Base-by-base conservation (phyloP, 1,140 invertebrate species). In the Drosophila nigromelanica region DNA sequence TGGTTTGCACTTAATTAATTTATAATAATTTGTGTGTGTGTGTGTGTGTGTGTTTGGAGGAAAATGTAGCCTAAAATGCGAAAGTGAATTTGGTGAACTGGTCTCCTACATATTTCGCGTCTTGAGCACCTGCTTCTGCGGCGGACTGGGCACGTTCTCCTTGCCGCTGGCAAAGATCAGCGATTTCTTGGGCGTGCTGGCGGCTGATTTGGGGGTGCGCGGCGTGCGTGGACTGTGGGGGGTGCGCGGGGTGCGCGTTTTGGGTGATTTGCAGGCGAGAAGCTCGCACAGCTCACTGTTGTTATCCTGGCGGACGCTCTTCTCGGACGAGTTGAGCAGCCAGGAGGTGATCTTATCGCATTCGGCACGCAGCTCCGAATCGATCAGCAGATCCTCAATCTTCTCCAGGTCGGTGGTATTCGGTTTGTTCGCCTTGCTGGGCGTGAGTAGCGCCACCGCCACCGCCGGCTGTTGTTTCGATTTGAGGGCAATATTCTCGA, bases 71-170 rank as follows among this genome's bases (percentile, higher is more conserved):
- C 67, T 75, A 75, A 69, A 43, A 24, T 73, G 39, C 12, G n/a
- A 40, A 37, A 18, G 27, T 14, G 14, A 43, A 47, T 51, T 47
- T 30, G 3, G 4, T 10, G 14, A 33, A 35, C 6, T 6, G 0
- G 10, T 15, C 12, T 56, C 63, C 61, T 80, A 91, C 69, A 91
- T 73, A 51, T 91, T 91, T 55, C 90, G 86, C 62, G 90, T 72
- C 76, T 91, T 91, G 43, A 91, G 90, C 73, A 91, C 86, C 52
- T 91, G 90, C 73, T 91, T 91, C 74, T 91, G 90, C 8, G 90
- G 90, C 71, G 90, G 90, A 78, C 90, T 91, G 52, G 80, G 82
- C 51, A 91, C 48, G 56, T 91, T 91, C 59, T 91, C 90, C 63
- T 91, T 91, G 67, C 90, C 90, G 54, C 47, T 64, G 51, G 90